Conservation (phyloP, 2,888 invertebrate genomes). For the Monoplex corrugatus region DNA sequence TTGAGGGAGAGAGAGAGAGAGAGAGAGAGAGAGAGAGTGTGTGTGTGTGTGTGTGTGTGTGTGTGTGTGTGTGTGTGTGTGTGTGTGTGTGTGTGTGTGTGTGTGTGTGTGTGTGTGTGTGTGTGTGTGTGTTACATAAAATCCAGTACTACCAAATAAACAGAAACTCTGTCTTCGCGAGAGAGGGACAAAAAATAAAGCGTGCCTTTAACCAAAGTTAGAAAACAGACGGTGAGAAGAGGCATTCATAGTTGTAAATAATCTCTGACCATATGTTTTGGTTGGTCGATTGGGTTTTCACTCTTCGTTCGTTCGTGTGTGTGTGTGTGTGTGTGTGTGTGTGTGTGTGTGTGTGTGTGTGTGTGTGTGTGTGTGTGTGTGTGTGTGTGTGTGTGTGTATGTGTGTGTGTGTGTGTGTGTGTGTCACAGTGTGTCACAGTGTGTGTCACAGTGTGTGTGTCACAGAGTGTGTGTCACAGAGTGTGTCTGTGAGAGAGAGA, state of each 20-base stretch:
- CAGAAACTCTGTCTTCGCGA: not conserved
- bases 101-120: not conserved
- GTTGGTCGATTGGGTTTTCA: not conserved
- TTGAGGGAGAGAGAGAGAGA: too few relatives aligned
- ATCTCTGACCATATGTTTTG: too few relatives aligned
- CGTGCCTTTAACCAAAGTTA: too few relatives aligned
- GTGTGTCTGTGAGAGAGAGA: not conserved
- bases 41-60: not conserved
- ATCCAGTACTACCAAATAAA: not conserved
- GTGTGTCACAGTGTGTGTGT: too few relatives aligned
- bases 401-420: not conserved
- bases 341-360: slow-evolving; percentile 1
- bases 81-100: not conserved
- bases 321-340: not conserved
- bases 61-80: slow-evolving; percentile 11
- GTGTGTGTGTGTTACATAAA: not conserved
- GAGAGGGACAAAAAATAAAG: too few relatives aligned
- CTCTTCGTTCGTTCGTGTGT: not conserved
- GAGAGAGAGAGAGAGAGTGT: too few relatives aligned
- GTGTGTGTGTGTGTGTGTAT: not conserved
- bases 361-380: slow-evolving; percentile 19
- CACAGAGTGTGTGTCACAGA: too few relatives aligned
- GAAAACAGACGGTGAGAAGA: too few relatives aligned
- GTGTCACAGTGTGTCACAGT: not conserved
- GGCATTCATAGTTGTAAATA: too few relatives aligned